Evolutionary conservation across 2,113 vertebrate species (phyloP).

Genomic region (Gymnorhina tibicen): DNA sequence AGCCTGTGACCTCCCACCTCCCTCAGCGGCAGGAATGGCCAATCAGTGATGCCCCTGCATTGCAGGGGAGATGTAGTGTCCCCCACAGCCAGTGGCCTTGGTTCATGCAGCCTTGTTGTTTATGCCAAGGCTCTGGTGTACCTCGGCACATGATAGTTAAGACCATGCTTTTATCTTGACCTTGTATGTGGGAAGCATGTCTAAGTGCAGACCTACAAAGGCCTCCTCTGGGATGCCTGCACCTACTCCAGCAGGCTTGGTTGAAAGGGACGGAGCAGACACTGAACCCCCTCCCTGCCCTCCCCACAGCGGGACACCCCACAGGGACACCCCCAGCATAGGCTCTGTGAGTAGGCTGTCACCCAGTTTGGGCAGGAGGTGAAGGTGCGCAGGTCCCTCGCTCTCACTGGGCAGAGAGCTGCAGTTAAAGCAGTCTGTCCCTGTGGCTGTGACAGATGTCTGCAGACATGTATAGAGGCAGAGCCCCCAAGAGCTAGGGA

Average conservation of each 20-base stretch:
- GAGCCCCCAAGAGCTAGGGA: background rate
- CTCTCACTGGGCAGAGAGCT: background rate
- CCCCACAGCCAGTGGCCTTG: background rate
- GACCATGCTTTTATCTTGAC: background rate
- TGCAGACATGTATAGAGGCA: background rate
- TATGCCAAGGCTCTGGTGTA: background rate
- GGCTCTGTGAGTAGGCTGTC: background rate
- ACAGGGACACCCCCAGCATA: background rate
- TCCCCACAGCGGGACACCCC: fast-evolving
- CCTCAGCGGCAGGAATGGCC: background rate
- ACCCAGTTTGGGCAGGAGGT: fast-evolving
- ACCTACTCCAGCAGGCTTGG: background rate
- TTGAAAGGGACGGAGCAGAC: background rate
- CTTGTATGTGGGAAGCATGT: background rate
- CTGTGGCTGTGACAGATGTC: fast-evolving
- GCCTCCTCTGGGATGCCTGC: background rate
- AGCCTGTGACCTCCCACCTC: background rate
- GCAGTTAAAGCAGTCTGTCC: background rate
- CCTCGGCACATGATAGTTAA: background rate
- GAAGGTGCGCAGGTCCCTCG: background rate
- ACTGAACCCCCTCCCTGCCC: background rate
- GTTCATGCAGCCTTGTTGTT: background rate
- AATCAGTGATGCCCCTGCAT: background rate
- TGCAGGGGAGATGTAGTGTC: background rate
- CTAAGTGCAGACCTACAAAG: background rate